Conservation (phyloP, 2,888 invertebrate genomes). For the Plusia festucae region DNA sequence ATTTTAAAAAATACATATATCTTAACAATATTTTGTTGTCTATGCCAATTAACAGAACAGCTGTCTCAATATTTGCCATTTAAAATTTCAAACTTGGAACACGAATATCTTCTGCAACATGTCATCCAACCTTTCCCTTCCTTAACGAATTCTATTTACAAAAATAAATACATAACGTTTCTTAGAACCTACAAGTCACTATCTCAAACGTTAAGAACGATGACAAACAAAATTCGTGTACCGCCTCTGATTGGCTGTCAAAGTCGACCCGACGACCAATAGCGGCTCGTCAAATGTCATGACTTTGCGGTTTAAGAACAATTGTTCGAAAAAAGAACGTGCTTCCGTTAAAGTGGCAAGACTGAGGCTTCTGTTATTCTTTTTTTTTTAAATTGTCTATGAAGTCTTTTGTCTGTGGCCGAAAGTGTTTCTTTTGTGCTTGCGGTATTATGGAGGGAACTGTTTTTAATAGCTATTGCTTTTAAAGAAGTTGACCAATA, state of each 20-base stretch:
- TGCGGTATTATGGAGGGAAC: conserved; percentile 35
- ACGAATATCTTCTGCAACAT: conserved; percentile 25
- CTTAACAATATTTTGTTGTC: not conserved
- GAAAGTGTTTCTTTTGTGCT: conserved; percentile 58
- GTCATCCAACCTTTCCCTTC: conserved; percentile 26
- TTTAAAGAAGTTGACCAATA: conserved; percentile 23
- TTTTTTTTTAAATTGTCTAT: conserved; percentile 59
- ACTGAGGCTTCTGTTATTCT: conserved; percentile 75
- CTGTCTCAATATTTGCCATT: conserved; percentile 11
- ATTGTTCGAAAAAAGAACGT: conserved; percentile 79
- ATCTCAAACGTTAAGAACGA: conserved; percentile 84
- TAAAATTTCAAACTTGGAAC: conserved; percentile 27
- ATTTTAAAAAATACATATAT: too few species aligned
- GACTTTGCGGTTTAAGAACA: conserved; percentile 83
- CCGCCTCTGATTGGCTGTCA: conserved; percentile 87
- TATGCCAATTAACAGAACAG: not conserved
- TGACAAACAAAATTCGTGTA: conserved; percentile 86
- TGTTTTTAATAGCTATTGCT: conserved; percentile 48
- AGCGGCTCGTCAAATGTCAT: conserved; percentile 86
- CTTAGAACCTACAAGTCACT: conserved; percentile 75
- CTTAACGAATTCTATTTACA: conserved; percentile 59
- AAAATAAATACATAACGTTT: conserved; percentile 60
- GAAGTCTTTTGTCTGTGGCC: conserved; percentile 69
- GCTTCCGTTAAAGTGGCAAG: conserved; percentile 87
- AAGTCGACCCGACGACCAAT: conserved; percentile 83